Base-by-base conservation (phyloP, 2,888 invertebrate species). In the Argyresthia albistria region DNA sequence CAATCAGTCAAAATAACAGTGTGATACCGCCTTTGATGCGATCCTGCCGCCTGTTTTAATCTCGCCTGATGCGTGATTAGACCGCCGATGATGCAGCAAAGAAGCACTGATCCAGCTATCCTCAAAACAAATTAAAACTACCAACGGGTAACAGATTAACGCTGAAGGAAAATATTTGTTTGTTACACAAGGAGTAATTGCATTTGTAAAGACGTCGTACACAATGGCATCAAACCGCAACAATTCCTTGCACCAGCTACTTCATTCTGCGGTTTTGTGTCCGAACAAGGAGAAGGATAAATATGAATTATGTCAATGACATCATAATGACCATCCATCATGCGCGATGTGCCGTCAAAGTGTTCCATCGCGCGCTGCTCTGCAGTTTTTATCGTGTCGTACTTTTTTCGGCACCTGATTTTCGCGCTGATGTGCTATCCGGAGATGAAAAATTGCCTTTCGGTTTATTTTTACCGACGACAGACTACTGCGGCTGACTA, bases 1-100 rank as follows among this genome's bases (percentile, higher is more conserved):
- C 87, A 84, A 87, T 87, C 87, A 86, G 87, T 87, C 87, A 87
- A 86, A 86, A 86, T 86, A 87, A 86, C 86, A 84, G 87, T 87
- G 79, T 84, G 87, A 83, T 86, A 86, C 86, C 83, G 84, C 86
- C 86, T 87, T 87, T 87, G 87, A 87, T 79, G 82, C 73, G 76
- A 72, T 80, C 81, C 84, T 81, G 69, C 73, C 72, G 81, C 76
- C 82, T 82, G 86, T 82, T 84, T 84, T 83, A 87, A 87, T 84
- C 84, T 86, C 76, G 76, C 65, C 77, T 78, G 80, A 80, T 81
- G 80, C 84, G 80, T 87, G 84, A 84, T 87, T 87, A 86, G 83
- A 79, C 80, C 78, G 74, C 78, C 76, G 74, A 84, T 87, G 87
- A 87, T 83, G 78, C 82, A 82, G 84, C 86, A 83, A 70, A 76